Evolutionary conservation across 1,140 invertebrate genomes (phyloP).

Genomic region (Drosophila paulistorum): DNA sequence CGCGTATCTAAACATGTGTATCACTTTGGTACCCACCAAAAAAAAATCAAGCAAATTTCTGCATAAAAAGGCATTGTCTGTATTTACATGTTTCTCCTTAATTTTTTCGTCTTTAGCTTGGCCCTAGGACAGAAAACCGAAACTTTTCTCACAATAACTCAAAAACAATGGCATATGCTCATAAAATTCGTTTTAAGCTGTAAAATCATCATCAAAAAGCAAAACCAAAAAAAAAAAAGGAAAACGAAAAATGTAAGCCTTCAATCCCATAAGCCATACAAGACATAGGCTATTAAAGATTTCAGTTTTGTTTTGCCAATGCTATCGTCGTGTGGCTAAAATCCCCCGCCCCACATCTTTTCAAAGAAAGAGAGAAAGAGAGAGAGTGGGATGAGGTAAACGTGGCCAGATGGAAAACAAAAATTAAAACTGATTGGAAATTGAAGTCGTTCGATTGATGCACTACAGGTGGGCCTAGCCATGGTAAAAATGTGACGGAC

Average conservation of each 20-base stretch:
- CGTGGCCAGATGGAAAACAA: constrained; percentile 44
- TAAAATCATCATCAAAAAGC: constrained; percentile 81
- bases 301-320: constrained; percentile 54
- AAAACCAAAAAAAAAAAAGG: not conserved
- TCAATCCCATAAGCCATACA: constrained; percentile 42
- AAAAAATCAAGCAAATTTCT: constrained; percentile 18
- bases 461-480: constrained; percentile 34
- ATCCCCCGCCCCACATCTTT: not conserved
- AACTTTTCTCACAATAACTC: constrained; percentile 81
- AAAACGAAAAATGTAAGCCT: constrained; percentile 70
- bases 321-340: constrained; percentile 58
- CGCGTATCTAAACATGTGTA: constrained; percentile 79
- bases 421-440: constrained; percentile 41
- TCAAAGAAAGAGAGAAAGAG: constrained; percentile 27
- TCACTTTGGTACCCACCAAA: constrained; percentile 39
- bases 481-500: not conserved
- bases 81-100: constrained; percentile 10
- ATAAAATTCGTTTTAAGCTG: constrained; percentile 83
- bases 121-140: constrained; percentile 5
- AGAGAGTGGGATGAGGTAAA: constrained; percentile 29
- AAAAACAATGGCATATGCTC: constrained; percentile 82
- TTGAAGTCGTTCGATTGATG: constrained; percentile 50
- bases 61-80: constrained; percentile 44
- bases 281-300: constrained; percentile 67
- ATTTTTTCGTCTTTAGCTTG: not conserved